Conservation (phyloP, 2,888 invertebrate genomes). For the Tipula helvola region DNA sequence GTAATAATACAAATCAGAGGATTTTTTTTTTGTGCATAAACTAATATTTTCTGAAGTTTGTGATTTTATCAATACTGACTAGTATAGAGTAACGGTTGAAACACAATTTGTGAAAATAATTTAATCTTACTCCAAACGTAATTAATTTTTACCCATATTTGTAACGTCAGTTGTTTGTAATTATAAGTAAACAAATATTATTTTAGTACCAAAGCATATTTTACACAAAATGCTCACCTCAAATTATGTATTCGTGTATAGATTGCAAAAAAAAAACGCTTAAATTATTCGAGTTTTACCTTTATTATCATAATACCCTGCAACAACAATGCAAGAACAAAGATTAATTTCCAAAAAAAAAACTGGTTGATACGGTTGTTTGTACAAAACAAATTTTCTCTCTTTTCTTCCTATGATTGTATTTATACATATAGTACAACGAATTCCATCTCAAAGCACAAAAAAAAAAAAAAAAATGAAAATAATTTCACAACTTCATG, state of each 20-base stretch:
- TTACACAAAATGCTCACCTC: background rate
- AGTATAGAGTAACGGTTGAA: no score
- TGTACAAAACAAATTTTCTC: background rate
- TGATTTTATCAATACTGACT: no score
- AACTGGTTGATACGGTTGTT: background rate
- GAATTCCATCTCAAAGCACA: background rate
- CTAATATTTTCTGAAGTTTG: no score
- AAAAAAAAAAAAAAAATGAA: background rate
- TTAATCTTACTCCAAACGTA: no score
- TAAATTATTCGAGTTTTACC: background rate
- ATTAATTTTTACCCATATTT: no score
- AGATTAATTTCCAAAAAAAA: background rate
- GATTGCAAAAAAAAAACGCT: background rate
- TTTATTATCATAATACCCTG: background rate
- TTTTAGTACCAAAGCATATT: background rate
- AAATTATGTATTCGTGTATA: background rate
- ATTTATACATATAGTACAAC: background rate
- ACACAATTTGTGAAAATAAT: no score
- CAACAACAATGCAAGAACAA: background rate
- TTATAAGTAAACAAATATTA: background rate
- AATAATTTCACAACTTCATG: background rate
- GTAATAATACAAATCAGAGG: no score
- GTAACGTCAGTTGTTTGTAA: no score
- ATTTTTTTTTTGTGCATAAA: no score
- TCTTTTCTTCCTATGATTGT: background rate